Evolutionary conservation across 2,113 vertebrate genomes (phyloP).

Genomic region (Motacilla alba): DNA sequence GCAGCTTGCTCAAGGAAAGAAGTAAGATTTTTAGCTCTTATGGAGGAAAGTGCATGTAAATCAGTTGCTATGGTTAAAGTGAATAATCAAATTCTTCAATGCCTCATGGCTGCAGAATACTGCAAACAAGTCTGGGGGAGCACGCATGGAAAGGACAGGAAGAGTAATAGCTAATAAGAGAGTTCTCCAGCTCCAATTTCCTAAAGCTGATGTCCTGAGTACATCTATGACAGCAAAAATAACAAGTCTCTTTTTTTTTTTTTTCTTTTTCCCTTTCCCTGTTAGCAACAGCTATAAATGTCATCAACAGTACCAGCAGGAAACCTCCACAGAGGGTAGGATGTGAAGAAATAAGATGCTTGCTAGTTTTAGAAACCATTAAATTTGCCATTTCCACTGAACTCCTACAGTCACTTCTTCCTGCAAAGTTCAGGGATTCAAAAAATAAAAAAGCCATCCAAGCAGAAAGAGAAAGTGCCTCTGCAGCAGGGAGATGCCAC

Average conservation of each 20-base stretch:
- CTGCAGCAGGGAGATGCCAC: not conserved
- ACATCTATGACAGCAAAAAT: conserved; percentile 25
- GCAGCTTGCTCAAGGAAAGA: not conserved
- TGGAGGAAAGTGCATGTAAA: not conserved
- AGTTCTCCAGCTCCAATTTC: not conserved
- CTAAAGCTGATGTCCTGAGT: not conserved
- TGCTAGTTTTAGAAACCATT: conserved; percentile 61
- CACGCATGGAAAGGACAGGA: not conserved
- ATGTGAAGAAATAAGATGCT: conserved; percentile 48
- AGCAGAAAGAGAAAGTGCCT: not conserved
- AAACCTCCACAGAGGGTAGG: conserved; percentile 57
- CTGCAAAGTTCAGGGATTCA: conserved; percentile 7
- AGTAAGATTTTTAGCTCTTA: not conserved
- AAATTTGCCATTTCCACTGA: conserved; percentile 60
- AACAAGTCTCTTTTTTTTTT: not conserved
- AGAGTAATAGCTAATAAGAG: not conserved
- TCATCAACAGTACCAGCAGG: conserved; percentile 56
- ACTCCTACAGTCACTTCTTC: conserved; percentile 39
- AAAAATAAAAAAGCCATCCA: not conserved
- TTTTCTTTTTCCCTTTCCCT: not conserved
- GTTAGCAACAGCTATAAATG: conserved; percentile 60
- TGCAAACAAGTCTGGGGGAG: not conserved
- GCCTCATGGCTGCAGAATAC: not conserved
- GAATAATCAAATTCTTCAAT: not conserved
- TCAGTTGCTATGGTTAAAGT: not conserved